A percentile compares a stretch with the other conserved stretches of the same genome.
Evolutionary conservation across 2,888 invertebrate species (phyloP).

Genomic region (Lordiphosa fenestrarum): DNA sequence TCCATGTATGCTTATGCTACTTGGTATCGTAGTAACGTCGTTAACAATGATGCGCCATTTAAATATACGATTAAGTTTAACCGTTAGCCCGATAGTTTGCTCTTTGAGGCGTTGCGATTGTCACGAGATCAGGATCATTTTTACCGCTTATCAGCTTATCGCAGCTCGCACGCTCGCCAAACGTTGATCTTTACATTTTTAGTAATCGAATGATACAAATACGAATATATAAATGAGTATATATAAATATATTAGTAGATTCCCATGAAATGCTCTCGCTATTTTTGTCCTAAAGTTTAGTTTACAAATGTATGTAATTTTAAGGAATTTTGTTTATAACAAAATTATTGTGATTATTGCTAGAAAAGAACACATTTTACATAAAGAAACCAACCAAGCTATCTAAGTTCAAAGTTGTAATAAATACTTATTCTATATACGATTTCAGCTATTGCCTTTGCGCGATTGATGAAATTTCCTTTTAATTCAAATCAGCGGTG

Average conservation of each 20-base stretch:
- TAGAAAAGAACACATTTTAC: conserved; percentile 76
- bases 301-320: conserved; percentile 71
- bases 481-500: no score
- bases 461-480: no score
- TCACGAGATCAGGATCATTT: conserved; percentile 1
- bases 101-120: conserved; percentile 14
- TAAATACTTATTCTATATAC: conserved; percentile 46
- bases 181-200: conserved; percentile 54
- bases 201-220: conserved; percentile 49
- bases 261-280: conserved; percentile 54
- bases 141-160: conserved; percentile 15
- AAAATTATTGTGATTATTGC: conserved; percentile 79
- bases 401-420: conserved; percentile 69
- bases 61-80: conserved; percentile 63
- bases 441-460: conserved; percentile 13
- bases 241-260: conserved; percentile 9
- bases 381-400: conserved; percentile 54
- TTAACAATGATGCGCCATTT: conserved; percentile 70
- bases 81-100: conserved; percentile 51
- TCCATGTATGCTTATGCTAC: conserved; percentile 34
- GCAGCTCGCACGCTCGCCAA: conserved; percentile 47
- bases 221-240: conserved; percentile 14
- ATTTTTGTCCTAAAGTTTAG: conserved; percentile 70
- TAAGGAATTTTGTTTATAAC: conserved; percentile 77
- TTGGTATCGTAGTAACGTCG: conserved; percentile 46